Evolutionary conservation across 2,113 vertebrate species (phyloP), one percentile per base, ranked within the genome.

Genomic region (Dicrurus megarhynchus): DNA sequence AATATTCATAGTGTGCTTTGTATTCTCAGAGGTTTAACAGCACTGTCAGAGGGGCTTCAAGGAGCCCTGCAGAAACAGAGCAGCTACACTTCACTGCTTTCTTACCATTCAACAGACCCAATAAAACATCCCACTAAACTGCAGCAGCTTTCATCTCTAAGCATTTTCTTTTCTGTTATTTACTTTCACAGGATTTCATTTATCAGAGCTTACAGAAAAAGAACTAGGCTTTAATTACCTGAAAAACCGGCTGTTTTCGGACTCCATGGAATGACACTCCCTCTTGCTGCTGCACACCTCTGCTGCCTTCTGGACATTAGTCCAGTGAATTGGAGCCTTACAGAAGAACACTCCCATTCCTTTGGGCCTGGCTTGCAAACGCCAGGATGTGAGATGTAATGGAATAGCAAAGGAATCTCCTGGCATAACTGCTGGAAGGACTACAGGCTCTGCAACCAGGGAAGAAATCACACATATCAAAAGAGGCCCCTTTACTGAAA

Each of bases 251-350:
- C 98, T 99, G 53, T 99, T 99, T 15, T 99, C 99, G 4, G 98
- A 98, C 90, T 99, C 99, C 88, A 99, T 99, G 0, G 99, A 98
- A 70, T 99, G 99, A 95, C 99, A 99, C 92, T 99, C 99, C 49
- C 99, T 97, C 92, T 99, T 99, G 96, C 99, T 99, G 98, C 99
- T 99, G 73, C 97, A 99, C 21, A 99, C 97, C 87, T 99, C 99
- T 3, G 99, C 98, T 3, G 98, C 87, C 84, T 98, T 98, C 90
- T 99, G 98, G 9, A 99, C 99, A 2, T 98, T 98, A n/a, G 99
- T 99, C 99, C 99, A 99, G 78, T 99, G 99, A 95, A 99, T 99
- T 2, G 99, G 99, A 68, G 97, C 97, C 97, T 99, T 99, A 80
- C 99, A 99, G 98, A 99, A 99, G 89, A 99, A 99, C 47, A 99